A percentile compares a stretch with the other conserved stretches of the same genome.
Conservation (phyloP, 2,888 invertebrate genomes). For the Beris morrisii region DNA sequence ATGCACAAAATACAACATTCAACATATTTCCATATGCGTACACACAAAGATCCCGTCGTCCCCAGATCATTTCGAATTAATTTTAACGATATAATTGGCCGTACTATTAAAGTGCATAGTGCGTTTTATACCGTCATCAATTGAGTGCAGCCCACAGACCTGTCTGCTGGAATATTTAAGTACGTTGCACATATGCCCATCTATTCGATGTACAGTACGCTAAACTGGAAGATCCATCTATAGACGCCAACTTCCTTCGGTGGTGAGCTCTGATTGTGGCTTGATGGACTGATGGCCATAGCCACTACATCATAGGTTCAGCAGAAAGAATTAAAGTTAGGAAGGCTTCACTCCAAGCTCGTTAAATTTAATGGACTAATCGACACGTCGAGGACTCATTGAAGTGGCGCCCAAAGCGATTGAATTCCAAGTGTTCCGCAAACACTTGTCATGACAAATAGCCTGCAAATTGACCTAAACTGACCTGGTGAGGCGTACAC, state of each 20-base stretch:
- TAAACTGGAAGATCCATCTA: conserved; percentile 10
- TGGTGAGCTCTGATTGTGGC: background rate
- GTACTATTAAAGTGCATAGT: conserved; percentile 28
- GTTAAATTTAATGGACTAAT: conserved; percentile 27
- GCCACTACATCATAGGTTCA: background rate
- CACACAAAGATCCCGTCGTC: conserved; percentile 20
- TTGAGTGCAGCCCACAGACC: conserved; percentile 27
- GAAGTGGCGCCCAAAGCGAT: conserved; percentile 29
- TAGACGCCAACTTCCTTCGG: background rate
- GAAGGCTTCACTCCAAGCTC: conserved; percentile 3
- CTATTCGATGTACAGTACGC: background rate
- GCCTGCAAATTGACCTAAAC: conserved; percentile 27
- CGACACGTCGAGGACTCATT: conserved; percentile 11
- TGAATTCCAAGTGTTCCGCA: conserved; percentile 23
- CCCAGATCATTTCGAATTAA: conserved; percentile 29
- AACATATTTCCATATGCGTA: background rate
- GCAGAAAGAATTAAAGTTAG: background rate
- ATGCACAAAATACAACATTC: no score
- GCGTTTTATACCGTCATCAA: conserved; percentile 24
- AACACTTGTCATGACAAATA: conserved; percentile 30
- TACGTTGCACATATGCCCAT: conserved; percentile 12
- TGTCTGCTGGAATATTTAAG: conserved; percentile 16
- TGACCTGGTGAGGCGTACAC: conserved; percentile 8
- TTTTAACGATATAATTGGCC: conserved; percentile 32
- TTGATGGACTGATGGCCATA: background rate